A percentile compares a stretch with the other conserved stretches of the same genome.
phyloP scores from a whole-genome alignment of 1,140 invertebrate species.

The Drosophila subpulchrella region DNA sequence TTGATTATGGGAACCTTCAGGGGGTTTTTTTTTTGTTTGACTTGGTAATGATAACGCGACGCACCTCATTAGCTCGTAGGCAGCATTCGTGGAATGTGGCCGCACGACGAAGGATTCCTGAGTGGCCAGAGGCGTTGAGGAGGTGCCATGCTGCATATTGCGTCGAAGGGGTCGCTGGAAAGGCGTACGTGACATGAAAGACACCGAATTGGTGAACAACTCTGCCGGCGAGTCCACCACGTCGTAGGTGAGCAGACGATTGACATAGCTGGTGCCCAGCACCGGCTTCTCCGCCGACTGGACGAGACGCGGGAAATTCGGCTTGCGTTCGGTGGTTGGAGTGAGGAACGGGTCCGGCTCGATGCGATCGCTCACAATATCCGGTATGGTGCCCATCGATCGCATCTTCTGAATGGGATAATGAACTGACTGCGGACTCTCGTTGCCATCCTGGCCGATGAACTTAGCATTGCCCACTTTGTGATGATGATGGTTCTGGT shows the following conservation, averaged over 20 bases:
- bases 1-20: constrained; percentile 18
- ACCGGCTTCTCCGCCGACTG: constrained; percentile 69
- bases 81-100: constrained; percentile 81
- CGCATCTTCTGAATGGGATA: constrained; percentile 84
- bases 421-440: constrained; percentile 55
- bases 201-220: constrained; percentile 28
- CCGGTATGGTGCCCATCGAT: constrained; percentile 83
- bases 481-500: constrained; percentile 39
- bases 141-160: constrained; percentile 55
- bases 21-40: constrained; percentile 18
- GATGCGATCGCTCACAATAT: constrained; percentile 74
- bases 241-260: constrained; percentile 71
- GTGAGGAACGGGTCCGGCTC: constrained; percentile 80
- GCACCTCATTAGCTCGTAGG: constrained; percentile 83
- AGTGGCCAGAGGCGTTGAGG: constrained; percentile 52
- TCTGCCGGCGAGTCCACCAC: constrained; percentile 67
- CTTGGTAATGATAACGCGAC: constrained; percentile 61
- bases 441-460: constrained; percentile 70
- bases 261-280: constrained; percentile 49
- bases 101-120: constrained; percentile 62
- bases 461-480: constrained; percentile 84
- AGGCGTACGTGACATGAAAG: constrained; percentile 77
- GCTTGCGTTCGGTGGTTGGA: constrained; percentile 67
- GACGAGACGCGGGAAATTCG: constrained; percentile 62
- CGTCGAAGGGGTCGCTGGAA: constrained; percentile 81